Evolutionary conservation across 2,113 vertebrate genomes (phyloP).

Genomic region (Tachuris rubrigastra): DNA sequence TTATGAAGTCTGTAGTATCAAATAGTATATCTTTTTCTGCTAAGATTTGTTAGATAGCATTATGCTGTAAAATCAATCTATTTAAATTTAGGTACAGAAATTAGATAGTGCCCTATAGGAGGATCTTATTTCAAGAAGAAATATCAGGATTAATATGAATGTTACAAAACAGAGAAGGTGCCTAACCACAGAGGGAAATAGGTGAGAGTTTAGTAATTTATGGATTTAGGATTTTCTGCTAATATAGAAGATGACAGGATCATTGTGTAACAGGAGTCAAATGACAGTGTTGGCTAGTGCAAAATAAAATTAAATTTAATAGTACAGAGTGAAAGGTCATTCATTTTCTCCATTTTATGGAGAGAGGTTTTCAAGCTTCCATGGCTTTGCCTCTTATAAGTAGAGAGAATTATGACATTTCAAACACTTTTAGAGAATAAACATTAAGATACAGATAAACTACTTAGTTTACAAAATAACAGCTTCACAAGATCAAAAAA

Average conservation of each 20-base stretch:
- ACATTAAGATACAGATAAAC: background rate
- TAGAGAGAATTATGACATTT: background rate
- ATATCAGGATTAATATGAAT: background rate
- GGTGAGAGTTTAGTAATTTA: background rate
- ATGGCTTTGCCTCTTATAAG: background rate
- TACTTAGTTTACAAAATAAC: background rate
- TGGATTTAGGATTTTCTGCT: background rate
- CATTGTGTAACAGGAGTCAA: background rate
- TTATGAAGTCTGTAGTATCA: background rate
- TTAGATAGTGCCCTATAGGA: background rate
- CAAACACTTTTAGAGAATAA: background rate
- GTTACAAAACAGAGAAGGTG: background rate
- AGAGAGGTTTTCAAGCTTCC: background rate
- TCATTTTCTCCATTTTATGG: background rate
- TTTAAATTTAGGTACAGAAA: background rate
- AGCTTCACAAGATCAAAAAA: background rate
- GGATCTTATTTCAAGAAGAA: background rate
- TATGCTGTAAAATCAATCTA: background rate
- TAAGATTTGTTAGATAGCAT: background rate
- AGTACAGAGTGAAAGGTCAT: background rate
- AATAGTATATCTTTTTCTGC: background rate
- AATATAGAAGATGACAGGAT: background rate
- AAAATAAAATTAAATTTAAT: background rate
- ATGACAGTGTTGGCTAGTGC: background rate
- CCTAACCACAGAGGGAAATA: background rate